Percentiles rank a stretch among this genome's conserved stretches.
phyloP scores from a whole-genome alignment of 2,113 vertebrate genomes.

The Stigmatopora argus region DNA sequence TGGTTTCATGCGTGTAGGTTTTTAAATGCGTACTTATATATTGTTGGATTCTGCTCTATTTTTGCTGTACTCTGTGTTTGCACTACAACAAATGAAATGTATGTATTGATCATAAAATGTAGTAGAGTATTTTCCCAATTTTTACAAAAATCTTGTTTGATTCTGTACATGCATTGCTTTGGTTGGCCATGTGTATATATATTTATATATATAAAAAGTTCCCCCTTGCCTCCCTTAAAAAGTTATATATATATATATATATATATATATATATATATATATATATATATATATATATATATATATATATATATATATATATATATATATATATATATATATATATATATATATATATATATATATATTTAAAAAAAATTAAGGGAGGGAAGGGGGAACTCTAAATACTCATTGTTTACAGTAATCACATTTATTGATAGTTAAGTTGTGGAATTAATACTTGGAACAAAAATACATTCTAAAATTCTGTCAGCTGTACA shows the following conservation, averaged over 20 bases:
- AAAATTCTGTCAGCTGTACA: neutral
- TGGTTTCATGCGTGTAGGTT: neutral
- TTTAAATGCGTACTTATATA: neutral
- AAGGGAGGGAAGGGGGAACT: neutral
- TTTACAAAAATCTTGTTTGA: neutral
- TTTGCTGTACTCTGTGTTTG: slow-evolving; percentile 15
- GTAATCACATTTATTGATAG: neutral
- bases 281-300: too few relatives aligned
- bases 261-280: too few relatives aligned
- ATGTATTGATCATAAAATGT: neutral
- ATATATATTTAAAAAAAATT: neutral
- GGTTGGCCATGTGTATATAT: neutral
- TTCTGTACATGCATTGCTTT: neutral
- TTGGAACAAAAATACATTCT: neutral
- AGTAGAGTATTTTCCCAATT: neutral
- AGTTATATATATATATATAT: too few relatives aligned
- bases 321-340: too few relatives aligned
- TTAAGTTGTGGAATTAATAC: too few relatives aligned
- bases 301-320: too few relatives aligned
- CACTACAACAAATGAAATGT: neutral
- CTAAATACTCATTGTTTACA: neutral
- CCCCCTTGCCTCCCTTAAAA: too few relatives aligned
- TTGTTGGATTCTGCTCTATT: slow-evolving; percentile 19
- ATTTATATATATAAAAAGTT: too few relatives aligned
- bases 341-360: too few relatives aligned